Base-by-base conservation (phyloP, 2,888 invertebrate genomes). In the Tetrapedia diversipes region DNA sequence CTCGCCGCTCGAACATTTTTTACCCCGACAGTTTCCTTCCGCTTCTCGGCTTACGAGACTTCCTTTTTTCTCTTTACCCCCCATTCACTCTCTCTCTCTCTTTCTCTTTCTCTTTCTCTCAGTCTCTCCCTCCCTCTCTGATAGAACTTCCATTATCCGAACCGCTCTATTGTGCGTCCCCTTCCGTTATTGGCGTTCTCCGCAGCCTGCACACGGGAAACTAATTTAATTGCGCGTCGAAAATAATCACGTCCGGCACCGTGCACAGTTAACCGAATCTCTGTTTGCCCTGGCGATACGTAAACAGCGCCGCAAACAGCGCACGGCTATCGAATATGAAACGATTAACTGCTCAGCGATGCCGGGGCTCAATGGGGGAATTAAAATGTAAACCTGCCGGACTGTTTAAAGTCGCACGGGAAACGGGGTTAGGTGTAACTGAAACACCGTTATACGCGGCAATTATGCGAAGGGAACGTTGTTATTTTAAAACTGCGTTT, bases 101-200 rank as follows among this genome's bases (percentile, higher is more conserved):
- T 37, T 16, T 14, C 37, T 0, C 14, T 37, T 4, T 10, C 39
- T 4, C 16, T 4, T 7, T 22, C 10, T n/a, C 4, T 4, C 16
- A 45, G 22, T 22, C 1, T 22, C 45, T 1, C 14, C 47, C n/a
- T n/a, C n/a, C n/a, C n/a, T n/a, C n/a, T n/a, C n/a, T n/a, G n/a
- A n/a, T n/a, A 14, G 34, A 24, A 56, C 34, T 39, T 45, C 71
- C 41, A 59, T 66, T 66, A 43, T 59, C 53, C 67, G 43, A 19
- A 37, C 45, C 45, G 32, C n/a, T 34, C 45, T 10, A 37, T 59
- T 57, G 57, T 66, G 43, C 16, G 11, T 14, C 53, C 45, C 22
- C 59, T 34, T 59, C 34, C 68, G 51, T 37, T 67, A 57, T 67
- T 37, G 51, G 57, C 22, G 8, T 37, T 43, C 22, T 47, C 34